These are phyloP conservation scores for Cheilosia urbana DNA, from an alignment of 2,888 invertebrate genomes.

Conservation along the genomic window DNA sequence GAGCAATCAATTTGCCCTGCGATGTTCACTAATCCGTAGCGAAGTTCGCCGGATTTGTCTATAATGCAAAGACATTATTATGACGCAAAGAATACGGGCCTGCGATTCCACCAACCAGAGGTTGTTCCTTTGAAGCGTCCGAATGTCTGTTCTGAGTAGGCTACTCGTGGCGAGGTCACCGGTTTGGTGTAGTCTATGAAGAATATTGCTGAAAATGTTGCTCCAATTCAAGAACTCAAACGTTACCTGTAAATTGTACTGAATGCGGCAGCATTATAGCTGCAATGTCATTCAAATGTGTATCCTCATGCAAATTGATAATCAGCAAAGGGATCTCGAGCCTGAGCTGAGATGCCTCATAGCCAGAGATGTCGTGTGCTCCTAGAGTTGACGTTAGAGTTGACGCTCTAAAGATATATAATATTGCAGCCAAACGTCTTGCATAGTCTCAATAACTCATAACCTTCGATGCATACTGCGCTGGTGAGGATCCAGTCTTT, in stretches of 20 bases:
- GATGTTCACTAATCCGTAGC: slow-evolving; percentile 8
- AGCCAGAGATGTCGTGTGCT: not conserved
- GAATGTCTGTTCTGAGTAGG: not conserved
- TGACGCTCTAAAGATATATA: not conserved
- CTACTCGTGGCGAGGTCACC: too few species aligned
- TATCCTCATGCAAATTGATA: slow-evolving; percentile 41
- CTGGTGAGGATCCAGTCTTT: slow-evolving; percentile 65
- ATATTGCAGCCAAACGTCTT: not conserved
- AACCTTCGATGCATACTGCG: slow-evolving; percentile 73
- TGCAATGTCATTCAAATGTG: too few species aligned
- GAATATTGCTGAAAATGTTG: too few species aligned
- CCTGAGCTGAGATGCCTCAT: slow-evolving; percentile 1
- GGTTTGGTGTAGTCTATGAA: too few species aligned
- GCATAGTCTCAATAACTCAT: not conserved
- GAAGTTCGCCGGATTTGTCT: slow-evolving; percentile 23
- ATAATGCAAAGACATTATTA: not conserved
- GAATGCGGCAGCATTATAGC: too few species aligned
- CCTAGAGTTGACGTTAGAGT: slow-evolving; percentile 13
- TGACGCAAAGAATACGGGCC: not conserved
- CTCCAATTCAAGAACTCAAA: too few species aligned
- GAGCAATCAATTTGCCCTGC: slow-evolving; percentile 11
- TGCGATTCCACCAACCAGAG: slow-evolving; percentile 13
- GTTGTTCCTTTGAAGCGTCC: slow-evolving; percentile 14
- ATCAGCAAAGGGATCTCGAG: not conserved
- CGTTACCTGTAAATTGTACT: too few species aligned